Conservation (phyloP, 30 jellyfish, hydroid and myxozoan genomes). For the Cassiopea xamachana region DNA sequence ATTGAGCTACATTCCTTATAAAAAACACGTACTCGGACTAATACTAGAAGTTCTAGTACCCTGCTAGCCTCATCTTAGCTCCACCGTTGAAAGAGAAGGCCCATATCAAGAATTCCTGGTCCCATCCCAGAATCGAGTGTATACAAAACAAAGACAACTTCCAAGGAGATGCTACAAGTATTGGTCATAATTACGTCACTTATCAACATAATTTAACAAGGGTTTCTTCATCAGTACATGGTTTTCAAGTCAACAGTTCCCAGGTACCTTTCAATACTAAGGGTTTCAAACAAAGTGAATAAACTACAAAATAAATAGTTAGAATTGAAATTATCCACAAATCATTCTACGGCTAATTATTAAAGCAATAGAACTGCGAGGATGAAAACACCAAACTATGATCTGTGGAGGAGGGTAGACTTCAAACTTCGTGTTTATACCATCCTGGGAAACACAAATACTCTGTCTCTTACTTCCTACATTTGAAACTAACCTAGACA, state of each 20-base stretch:
- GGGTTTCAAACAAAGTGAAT: neutral
- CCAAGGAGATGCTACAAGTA: neutral
- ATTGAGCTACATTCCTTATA: no score
- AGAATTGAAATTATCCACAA: conserved; percentile 14
- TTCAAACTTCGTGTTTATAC: no score
- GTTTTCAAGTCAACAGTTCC: neutral
- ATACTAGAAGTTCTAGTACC: no score
- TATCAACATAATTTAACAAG: conserved; percentile 8
- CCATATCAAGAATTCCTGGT: no score
- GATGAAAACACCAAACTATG: conserved; percentile 23
- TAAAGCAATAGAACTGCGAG: neutral
- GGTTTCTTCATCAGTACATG: neutral
- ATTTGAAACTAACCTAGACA: no score
- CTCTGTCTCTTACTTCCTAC: no score
- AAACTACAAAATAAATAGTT: neutral
- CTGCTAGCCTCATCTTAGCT: no score
- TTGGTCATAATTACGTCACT: neutral
- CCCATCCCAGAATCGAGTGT: no score
- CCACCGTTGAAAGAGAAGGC: no score
- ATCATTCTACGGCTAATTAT: neutral
- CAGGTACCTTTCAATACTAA: neutral
- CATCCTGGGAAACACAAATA: no score
- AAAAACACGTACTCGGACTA: no score
- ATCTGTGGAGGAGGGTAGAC: no score
- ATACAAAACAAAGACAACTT: neutral